Base-by-base conservation (phyloP, 1,140 invertebrate species). In the Papilio glaucus region DNA sequence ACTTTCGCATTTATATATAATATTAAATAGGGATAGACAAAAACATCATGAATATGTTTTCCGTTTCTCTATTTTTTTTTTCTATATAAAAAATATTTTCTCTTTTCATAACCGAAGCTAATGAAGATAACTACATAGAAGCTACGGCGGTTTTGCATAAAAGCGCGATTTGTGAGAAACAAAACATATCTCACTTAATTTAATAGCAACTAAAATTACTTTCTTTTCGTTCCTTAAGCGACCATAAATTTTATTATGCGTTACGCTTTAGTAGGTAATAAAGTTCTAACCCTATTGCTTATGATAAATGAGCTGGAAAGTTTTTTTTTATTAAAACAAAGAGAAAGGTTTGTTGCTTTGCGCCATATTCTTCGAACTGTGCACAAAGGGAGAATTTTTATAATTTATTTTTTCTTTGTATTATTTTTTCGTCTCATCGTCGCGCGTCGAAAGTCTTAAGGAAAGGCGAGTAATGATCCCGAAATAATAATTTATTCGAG, bases 401-500 rank as follows among this genome's bases (percentile, higher is more conserved):
- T 69, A 69, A 69, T 69, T 69, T 69, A 21, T 15, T 49, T 69
- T 69, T 68, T 45, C 42, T 45, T 45, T 15, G 42, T 45, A n/a
- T 15, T 45, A 15, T 45, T 65, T 68, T 21, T 13, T 69, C 13
- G 33, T 37, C 61, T 21, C 49, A 9, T 39, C 62, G 62, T 49
- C 42, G 67, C 67, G 67, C 67, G 42, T 29, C 67, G 67, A 49
- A 42, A 18, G 67, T n/a, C 42, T 69, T 63, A 69, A 53, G 67
- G 41, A 53, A n/a, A n/a, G 65, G 13, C 63, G 63, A 68, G 67
- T 69, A 69, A 69, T 69, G 67, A 69, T 69, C 42, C 67, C 29
- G 67, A 69, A 69, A 68, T 41, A 49, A 53, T 69, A 69, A 69
- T 69, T 69, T 69, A 69, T 69, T 69, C 42, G 26, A 49, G 65